Evolutionary conservation across 2,888 invertebrate genomes (phyloP), one percentile per base, ranked within the genome.

Genomic region (Melanostoma scalare): DNA sequence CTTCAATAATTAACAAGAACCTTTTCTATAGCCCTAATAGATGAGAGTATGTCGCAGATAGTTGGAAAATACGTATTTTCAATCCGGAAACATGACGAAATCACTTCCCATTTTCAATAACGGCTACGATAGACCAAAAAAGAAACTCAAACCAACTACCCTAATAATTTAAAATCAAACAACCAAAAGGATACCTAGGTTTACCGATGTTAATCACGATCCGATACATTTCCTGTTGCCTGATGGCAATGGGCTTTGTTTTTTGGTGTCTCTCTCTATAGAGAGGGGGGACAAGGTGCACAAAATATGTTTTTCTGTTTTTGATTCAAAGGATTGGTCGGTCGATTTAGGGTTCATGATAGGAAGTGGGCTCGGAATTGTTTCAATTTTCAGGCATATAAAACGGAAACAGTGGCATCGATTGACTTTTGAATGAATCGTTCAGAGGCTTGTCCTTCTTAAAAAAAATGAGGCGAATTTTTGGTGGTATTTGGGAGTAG

Each of bases 161-260:
- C 44, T 46, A 33, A 55, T 82, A 82, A 69, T 77, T 77, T 38
- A 52, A 82, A 82, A 77, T 73, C 77, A 77, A 77, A 77, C 68
- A 77, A 68, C 72, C 60, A 68, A 72, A 69, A 61, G 38, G 48
- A 61, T 61, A 48, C 36, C 50, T 8, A 6, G 72, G 52, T 69
- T 65, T 68, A 77, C 56, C 63, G 68, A 74, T 63, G 73, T 69
- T 69, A 82, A 82, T 77, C 77, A 82, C 72, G 52, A 48, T 40
- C 36, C 65, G 63, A 69, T 73, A 77, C 58, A 77, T 82, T 77
- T 78, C 82, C 82, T 77, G 56, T 52, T 75, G 69, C 10, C 44
- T 60, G 44, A 6, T 20, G 68, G 38, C 50, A 48, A 63, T 63
- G 56, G 58, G 46, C 31, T 63, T 65, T 44, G 60, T 56, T 61